Conservation (phyloP, 2,113 vertebrate genomes). For the Enhydra lutris region DNA sequence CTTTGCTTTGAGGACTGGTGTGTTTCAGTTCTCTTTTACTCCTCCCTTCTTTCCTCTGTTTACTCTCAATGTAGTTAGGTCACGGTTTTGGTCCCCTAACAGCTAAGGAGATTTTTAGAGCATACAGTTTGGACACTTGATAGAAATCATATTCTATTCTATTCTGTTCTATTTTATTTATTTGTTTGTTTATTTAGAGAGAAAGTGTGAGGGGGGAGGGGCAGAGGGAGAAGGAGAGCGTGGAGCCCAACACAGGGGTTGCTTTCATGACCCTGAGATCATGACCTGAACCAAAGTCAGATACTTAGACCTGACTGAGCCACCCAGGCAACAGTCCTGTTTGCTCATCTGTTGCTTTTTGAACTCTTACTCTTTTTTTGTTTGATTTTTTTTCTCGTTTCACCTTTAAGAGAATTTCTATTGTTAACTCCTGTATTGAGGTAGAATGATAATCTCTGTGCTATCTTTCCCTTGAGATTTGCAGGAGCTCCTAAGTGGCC, state of each 20-base stretch:
- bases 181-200: not conserved
- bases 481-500: not conserved
- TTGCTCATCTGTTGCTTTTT: not conserved
- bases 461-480: not conserved
- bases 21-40: not conserved
- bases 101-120: not conserved
- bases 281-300: not conserved
- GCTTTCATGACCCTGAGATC: not conserved
- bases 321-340: not conserved
- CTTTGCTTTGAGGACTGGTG: not conserved
- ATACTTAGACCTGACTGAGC: not conserved
- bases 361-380: not conserved
- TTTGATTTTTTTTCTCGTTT: not conserved
- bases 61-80: not conserved
- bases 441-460: not conserved
- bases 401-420: not conserved
- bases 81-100: not conserved
- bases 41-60: not conserved
- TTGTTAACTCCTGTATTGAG: not conserved
- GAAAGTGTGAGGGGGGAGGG: not conserved
- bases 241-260: not conserved
- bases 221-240: not conserved
- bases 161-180: not conserved
- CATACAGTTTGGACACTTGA: not conserved
- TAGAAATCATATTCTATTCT: not conserved